Conservation (phyloP, 2,888 invertebrate genomes). For the Drosophila setosimentum region DNA sequence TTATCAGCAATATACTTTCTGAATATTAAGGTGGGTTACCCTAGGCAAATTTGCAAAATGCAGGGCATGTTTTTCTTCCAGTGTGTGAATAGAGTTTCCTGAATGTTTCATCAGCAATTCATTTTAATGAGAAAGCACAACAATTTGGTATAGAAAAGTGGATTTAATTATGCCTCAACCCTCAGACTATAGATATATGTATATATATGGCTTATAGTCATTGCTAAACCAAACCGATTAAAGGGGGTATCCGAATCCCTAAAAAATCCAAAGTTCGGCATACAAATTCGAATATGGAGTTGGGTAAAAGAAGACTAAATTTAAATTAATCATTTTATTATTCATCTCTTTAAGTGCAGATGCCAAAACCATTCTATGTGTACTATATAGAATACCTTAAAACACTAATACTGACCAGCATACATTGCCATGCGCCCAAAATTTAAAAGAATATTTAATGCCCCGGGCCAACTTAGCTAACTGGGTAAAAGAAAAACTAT, state of each 20-base stretch:
- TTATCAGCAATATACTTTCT: too few species aligned
- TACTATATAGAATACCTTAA: neutral
- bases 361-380: neutral
- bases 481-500: constrained; percentile 32
- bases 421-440: constrained; percentile 11
- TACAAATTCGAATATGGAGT: neutral
- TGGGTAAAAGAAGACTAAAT: neutral
- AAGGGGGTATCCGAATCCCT: neutral
- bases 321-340: constrained; percentile 9
- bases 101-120: neutral
- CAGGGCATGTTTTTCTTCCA: neutral
- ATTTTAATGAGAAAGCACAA: neutral
- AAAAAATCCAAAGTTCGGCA: neutral
- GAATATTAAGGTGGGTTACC: too few species aligned
- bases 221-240: neutral
- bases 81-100: neutral
- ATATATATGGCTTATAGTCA: neutral
- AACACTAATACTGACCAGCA: neutral
- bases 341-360: constrained; percentile 7
- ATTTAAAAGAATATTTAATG: constrained; percentile 36
- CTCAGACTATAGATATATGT: neutral
- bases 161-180: too few species aligned
- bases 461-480: constrained; percentile 44
- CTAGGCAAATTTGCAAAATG: too few species aligned
- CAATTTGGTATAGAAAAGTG: neutral